A percentile compares a stretch with the other conserved stretches of the same genome.
Evolutionary conservation across 2,113 vertebrate genomes (phyloP).

Genomic region (Theropithecus gelada): DNA sequence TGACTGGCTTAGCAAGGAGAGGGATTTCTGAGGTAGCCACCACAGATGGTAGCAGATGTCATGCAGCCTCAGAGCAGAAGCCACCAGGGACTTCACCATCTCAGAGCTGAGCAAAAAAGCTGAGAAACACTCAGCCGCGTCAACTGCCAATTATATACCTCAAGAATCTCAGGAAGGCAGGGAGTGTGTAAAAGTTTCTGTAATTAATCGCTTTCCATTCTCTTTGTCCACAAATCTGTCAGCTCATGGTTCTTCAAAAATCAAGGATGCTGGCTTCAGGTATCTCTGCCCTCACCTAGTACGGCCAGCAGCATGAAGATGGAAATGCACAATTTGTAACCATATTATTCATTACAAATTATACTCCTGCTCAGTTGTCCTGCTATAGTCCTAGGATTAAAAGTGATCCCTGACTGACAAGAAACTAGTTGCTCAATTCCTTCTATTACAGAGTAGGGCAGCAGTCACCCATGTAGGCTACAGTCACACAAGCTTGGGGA

Average conservation of each 20-base stretch:
- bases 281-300: neutral
- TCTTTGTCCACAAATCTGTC: neutral
- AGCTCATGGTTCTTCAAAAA: neutral
- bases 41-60: constrained; percentile 63
- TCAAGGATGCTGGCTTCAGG: neutral
- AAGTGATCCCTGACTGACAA: neutral
- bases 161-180: neutral
- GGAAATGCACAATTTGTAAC: fast-evolving
- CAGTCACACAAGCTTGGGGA: neutral
- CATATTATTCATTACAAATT: neutral
- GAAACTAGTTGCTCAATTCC: neutral
- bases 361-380: neutral
- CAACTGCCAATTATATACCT: neutral
- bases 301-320: fast-evolving
- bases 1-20: constrained; percentile 48
- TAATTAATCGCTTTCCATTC: neutral
- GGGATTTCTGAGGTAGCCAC: constrained; percentile 46
- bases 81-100: neutral
- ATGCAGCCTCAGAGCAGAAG: neutral
- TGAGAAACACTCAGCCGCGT: neutral
- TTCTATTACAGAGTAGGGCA: neutral
- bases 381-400: neutral
- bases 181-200: neutral
- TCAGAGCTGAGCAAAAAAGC: constrained; percentile 43
- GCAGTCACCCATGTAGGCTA: fast-evolving